Base-by-base conservation (phyloP, 2,888 invertebrate genomes). In the Apodemia hepburni region DNA sequence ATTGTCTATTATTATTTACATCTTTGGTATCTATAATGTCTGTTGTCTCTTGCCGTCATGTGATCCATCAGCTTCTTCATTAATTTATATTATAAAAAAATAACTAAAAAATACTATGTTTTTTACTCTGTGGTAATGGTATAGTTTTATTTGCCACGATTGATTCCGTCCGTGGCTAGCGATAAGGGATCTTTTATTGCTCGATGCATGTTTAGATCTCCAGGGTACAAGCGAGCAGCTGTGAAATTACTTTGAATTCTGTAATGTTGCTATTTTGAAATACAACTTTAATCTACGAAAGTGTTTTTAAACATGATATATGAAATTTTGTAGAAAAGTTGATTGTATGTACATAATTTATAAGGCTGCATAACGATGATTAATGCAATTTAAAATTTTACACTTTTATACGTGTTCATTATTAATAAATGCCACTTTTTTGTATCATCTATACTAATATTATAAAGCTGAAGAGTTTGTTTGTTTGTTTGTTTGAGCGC, bases 151-250 rank as follows among this genome's bases (percentile, higher is more conserved):
- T 57, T 38, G n/a, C 22, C 17, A 61, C 38, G 22, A 38, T 62
- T 61, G 61, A 54, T 54, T 54, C 15, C 54, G 54, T 54, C 67
- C 69, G 66, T 54, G 66, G 62, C 45, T 3, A 61, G 22, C 59
- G 80, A 81, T 81, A 78, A 74, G 73, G 74, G 78, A 81, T 81
- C 78, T 77, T 76, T 79, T 80, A 81, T 81, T 80, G 71, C 70
- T 70, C 69, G 71, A 67, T 69, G 68, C 69, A 69, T 66, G 68
- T 70, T 61, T 75, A 73, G 75, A 73, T 70, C 71, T 65, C 68
- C 65, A 62, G 70, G 68, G 67, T 66, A 57, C 6, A 15, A 27
- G 27, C 54, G n/a, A 57, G 27, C 54, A 57, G 54, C 54, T 57
- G 54, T 8, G 8, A 57, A 3, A 47, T 47, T 47, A 29, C 54